Evolutionary conservation across 2,888 invertebrate genomes (phyloP), one percentile per base, ranked within the genome.

Genomic region (Thymelicus acteon): DNA sequence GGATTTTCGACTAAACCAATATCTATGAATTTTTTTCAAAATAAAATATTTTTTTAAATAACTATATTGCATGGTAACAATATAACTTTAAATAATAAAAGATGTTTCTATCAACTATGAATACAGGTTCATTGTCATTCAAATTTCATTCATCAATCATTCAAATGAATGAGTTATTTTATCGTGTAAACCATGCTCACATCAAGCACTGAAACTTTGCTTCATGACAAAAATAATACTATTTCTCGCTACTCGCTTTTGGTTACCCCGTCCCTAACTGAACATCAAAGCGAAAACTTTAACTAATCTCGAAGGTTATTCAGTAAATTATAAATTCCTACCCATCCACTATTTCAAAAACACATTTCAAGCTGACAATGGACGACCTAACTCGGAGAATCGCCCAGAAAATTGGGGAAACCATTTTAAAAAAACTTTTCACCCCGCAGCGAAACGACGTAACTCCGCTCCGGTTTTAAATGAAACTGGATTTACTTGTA

Each of bases 341-440:
- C 40, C 52, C 39, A 63, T 58, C n/a, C 84, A 84, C 84, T 84
- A 84, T 52, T 64, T 83, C 83, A 81, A 79, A 81, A 83, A 82
- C 84, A 87, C 82, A 85, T 86, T 88, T 84, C 81, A 78, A 82
- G 83, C 82, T 83, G 83, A 86, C 87, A 86, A 87, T 85, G 81
- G 84, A 81, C 80, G 79, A 80, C 79, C 81, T 73, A 75, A 74
- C 75, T 74, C 73, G 71, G 74, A 72, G 78, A 80, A 79, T 78
- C 74, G 63, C 72, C 72, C 74, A 72, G 74, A 75, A 76, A 75
- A 73, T 76, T 75, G 75, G 60, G 80, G 78, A 81, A 82, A 83
- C 82, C 81, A 79, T 80, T 82, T 85, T 85, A 81, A 79, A 85
- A 88, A 88, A 87, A 83, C 80, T 83, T 83, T 79, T 74, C 74